Conservation (phyloP, 1,140 invertebrate species). For the Aporrectodea caliginosa region DNA sequence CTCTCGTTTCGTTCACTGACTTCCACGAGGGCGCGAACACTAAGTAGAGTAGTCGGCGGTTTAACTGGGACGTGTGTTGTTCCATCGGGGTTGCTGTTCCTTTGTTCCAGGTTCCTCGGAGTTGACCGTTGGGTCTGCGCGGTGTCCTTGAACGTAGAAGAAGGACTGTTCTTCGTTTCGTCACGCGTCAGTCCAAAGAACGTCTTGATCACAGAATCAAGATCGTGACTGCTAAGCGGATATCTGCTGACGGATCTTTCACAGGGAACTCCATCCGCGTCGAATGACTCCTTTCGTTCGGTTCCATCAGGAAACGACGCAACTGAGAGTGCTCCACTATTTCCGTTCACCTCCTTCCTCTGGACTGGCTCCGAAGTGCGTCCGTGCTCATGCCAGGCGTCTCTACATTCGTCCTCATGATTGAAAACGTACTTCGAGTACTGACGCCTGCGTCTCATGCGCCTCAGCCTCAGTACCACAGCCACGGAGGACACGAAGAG, state of each 20-base stretch:
- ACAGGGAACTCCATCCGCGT: neutral
- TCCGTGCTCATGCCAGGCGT: neutral
- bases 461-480: neutral
- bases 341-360: too few relatives aligned
- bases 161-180: neutral
- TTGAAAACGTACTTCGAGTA: neutral
- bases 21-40: too few relatives aligned
- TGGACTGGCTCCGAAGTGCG: too few relatives aligned
- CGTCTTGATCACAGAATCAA: neutral
- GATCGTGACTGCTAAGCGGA: neutral
- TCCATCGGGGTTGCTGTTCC: neutral
- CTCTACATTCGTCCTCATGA: neutral
- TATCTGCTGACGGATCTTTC: neutral
- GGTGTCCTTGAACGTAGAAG: neutral
- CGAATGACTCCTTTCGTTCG: neutral
- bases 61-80: neutral
- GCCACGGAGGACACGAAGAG: neutral
- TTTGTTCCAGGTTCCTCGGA: neutral
- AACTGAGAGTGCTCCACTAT: neutral
- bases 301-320: neutral
- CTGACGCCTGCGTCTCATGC: neutral
- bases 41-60: neutral
- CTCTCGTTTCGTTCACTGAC: too few relatives aligned
- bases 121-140: neutral
- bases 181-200: neutral